Percentiles rank a stretch among this genome's conserved stretches.
These are phyloP conservation scores for Gracilinanus agilis DNA, from an alignment of 2,113 vertebrate species.

Conservation along the genomic window DNA sequence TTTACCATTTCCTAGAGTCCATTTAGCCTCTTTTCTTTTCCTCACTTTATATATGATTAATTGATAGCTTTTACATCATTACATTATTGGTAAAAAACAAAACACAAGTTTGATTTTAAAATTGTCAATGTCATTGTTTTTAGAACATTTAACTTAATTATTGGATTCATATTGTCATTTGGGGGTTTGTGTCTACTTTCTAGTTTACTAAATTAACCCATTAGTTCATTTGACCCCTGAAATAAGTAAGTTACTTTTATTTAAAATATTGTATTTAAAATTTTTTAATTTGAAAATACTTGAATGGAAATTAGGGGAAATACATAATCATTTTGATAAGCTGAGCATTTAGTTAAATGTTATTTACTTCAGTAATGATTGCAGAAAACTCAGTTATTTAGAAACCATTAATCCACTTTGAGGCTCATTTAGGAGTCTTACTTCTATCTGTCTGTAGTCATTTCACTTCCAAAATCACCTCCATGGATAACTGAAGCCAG, in stretches of 20 bases:
- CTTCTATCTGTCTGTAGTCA: slow-evolving; percentile 28
- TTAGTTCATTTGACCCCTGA: background rate
- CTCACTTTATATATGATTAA: background rate
- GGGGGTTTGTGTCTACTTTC: background rate
- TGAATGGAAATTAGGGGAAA: background rate
- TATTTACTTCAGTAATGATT: background rate
- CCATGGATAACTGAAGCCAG: background rate
- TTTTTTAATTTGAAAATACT: background rate
- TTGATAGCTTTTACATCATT: background rate
- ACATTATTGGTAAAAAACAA: background rate
- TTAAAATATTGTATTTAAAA: background rate
- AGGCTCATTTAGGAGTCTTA: background rate
- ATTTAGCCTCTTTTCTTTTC: background rate
- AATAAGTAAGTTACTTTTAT: background rate
- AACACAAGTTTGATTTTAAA: background rate
- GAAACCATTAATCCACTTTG: background rate
- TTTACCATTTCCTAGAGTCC: background rate
- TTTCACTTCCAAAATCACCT: slow-evolving; percentile 32
- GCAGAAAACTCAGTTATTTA: slow-evolving; percentile 20
- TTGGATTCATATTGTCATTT: background rate
- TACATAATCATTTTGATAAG: slow-evolving; percentile 32
- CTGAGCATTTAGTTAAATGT: background rate
- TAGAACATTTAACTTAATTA: background rate
- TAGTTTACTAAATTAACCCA: background rate
- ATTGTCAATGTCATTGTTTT: background rate